Conservation (phyloP, 2,888 invertebrate species). For the Acleris cristana region DNA sequence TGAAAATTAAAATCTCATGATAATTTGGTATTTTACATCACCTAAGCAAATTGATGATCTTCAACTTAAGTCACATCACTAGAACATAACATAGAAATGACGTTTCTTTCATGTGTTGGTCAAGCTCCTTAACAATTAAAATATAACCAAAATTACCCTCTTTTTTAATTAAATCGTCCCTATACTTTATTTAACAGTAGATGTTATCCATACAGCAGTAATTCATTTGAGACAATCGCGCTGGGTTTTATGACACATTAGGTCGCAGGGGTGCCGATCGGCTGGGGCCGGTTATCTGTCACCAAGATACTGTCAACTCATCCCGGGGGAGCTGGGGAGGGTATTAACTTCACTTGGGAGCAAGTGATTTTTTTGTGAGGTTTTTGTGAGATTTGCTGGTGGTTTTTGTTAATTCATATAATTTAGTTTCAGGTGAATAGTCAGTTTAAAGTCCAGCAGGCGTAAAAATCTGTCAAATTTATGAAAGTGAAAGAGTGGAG, state of each 20-base stretch:
- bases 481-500: too few relatives aligned
- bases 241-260: slow-evolving; percentile 80
- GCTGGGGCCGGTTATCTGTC: slow-evolving; percentile 66
- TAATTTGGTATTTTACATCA: too few relatives aligned
- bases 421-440: too few relatives aligned
- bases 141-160: background rate
- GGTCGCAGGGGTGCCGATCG: slow-evolving; percentile 52
- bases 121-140: too few relatives aligned
- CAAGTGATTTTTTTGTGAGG: slow-evolving; percentile 42
- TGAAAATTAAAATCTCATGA: too few relatives aligned
- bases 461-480: too few relatives aligned
- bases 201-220: slow-evolving; percentile 47
- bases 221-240: slow-evolving; percentile 73
- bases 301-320: slow-evolving; percentile 75
- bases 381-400: background rate
- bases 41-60: too few relatives aligned
- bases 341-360: slow-evolving; percentile 52
- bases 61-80: too few relatives aligned
- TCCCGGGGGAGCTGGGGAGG: slow-evolving; percentile 62
- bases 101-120: too few relatives aligned
- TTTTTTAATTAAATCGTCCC: slow-evolving; percentile 34
- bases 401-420: background rate
- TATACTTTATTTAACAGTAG: slow-evolving; percentile 30
- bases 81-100: too few relatives aligned
- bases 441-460: too few relatives aligned